These are phyloP conservation scores for Adelphocoris suturalis DNA, from an alignment of 2,888 invertebrate genomes.

Conservation along the genomic window DNA sequence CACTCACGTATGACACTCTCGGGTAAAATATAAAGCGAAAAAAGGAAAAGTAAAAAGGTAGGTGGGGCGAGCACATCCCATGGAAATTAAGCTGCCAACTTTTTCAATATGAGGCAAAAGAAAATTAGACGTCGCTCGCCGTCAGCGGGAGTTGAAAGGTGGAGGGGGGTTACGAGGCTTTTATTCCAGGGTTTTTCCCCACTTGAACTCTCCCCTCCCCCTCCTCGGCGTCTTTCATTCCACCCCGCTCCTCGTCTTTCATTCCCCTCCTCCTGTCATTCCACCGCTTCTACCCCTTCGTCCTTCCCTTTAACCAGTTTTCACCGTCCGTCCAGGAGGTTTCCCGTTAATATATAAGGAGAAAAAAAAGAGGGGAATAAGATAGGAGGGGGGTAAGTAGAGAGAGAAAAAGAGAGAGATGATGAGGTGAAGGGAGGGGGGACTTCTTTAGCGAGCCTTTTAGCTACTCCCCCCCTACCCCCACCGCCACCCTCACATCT, in stretches of 20 bases:
- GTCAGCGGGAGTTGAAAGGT: conserved; percentile 8
- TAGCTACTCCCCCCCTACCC: conserved; percentile 8
- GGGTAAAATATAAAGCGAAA: neutral
- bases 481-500: neutral
- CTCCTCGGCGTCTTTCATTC: neutral
- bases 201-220: conserved; percentile 30
- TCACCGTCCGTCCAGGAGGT: conserved; percentile 2
- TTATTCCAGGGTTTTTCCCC: conserved; percentile 48
- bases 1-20: neutral
- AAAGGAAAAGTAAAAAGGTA: conserved; percentile 32
- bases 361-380: neutral
- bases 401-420: neutral
- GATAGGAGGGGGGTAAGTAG: neutral
- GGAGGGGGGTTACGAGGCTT: neutral
- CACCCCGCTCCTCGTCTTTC: neutral
- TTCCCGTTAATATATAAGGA: conserved; percentile 62
- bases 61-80: conserved; percentile 43
- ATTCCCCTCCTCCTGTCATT: neutral
- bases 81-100: conserved; percentile 67
- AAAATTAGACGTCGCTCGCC: conserved; percentile 64
- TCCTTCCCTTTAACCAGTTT: neutral
- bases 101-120: conserved; percentile 65
- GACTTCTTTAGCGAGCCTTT: conserved; percentile 46
- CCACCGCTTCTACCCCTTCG: neutral
- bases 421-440: neutral